These are phyloP conservation scores for Asobara japonica DNA, from an alignment of 1,140 invertebrate genomes.

Conservation along the genomic window DNA sequence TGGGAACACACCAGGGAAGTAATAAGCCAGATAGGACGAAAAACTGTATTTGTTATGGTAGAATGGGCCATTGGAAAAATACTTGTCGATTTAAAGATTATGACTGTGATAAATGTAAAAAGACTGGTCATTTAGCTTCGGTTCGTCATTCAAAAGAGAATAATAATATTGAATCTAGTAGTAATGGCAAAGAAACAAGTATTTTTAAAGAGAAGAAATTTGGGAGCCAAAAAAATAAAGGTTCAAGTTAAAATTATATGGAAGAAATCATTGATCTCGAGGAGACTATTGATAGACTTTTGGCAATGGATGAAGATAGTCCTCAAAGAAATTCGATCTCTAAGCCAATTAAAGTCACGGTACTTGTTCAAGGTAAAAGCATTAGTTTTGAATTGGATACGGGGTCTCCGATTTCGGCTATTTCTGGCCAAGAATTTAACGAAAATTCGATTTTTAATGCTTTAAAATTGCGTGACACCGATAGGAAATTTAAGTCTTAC, in stretches of 20 bases:
- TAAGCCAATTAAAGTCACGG: constrained; percentile 19
- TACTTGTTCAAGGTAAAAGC: neutral
- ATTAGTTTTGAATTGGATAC: neutral
- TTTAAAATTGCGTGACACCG: neutral
- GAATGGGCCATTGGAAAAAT: constrained; percentile 6
- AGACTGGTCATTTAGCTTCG: constrained; percentile 27
- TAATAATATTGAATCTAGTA: neutral
- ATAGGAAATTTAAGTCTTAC: constrained; percentile 16
- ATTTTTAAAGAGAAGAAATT: neutral
- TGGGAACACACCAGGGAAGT: neutral
- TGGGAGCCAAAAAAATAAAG: neutral
- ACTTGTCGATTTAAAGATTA: constrained; percentile 29
- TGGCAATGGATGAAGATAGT: constrained; percentile 2
- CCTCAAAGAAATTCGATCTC: constrained; percentile 5
- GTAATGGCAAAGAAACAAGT: neutral
- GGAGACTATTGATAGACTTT: constrained; percentile 19
- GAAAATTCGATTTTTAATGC: neutral
- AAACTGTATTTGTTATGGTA: constrained; percentile 35
- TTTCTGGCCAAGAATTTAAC: neutral
- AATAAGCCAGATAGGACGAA: neutral
- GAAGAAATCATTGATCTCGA: constrained; percentile 10
- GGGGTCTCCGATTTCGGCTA: neutral
- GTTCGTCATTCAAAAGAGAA: constrained; percentile 19
- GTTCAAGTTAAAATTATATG: constrained; percentile 20
- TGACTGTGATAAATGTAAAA: constrained; percentile 34